phyloP scores from a whole-genome alignment of 30 jellyfish, hydroid and myxozoan species.

The Catostylus mosaicus region DNA sequence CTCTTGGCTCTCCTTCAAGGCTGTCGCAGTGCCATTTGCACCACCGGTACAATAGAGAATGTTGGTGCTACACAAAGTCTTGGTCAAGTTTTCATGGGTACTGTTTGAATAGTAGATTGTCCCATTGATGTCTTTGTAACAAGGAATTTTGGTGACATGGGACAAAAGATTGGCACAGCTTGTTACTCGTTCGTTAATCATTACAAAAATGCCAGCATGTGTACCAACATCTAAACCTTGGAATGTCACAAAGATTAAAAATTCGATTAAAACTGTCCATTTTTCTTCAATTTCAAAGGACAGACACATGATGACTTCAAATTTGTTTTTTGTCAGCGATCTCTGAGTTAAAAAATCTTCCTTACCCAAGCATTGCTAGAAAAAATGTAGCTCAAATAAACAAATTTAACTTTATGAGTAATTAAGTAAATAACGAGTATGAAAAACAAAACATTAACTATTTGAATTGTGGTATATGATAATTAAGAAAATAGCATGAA shows the following conservation, averaged over 20 bases:
- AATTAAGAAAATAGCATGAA: no score
- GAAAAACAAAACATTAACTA: no score
- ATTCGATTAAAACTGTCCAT: conserved; percentile 82
- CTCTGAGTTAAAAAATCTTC: no score
- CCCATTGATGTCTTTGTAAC: conserved; percentile 60
- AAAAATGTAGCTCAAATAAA: no score
- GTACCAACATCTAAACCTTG: conserved; percentile 86
- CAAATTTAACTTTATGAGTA: no score
- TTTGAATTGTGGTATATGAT: no score
- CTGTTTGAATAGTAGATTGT: conserved; percentile 25
- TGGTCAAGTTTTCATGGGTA: conserved; percentile 48
- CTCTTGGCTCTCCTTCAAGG: conserved; percentile 51
- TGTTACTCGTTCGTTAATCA: conserved; percentile 45
- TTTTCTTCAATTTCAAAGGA: conserved; percentile 84
- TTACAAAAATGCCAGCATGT: conserved; percentile 83
- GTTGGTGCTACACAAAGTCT: conserved; percentile 24
- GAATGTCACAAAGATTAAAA: conserved; percentile 73
- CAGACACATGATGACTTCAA: conserved; percentile 83
- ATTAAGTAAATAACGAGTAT: no score
- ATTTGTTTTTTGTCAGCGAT: no score
- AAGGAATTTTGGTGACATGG: conserved; percentile 29
- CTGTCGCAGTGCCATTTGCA: conserved; percentile 63
- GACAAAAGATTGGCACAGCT: conserved; percentile 42
- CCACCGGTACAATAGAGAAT: conserved; percentile 69
- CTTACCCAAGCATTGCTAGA: no score